These are phyloP conservation scores for Notechis scutatus DNA, from an alignment of 2,113 vertebrate genomes.

Conservation along the genomic window DNA sequence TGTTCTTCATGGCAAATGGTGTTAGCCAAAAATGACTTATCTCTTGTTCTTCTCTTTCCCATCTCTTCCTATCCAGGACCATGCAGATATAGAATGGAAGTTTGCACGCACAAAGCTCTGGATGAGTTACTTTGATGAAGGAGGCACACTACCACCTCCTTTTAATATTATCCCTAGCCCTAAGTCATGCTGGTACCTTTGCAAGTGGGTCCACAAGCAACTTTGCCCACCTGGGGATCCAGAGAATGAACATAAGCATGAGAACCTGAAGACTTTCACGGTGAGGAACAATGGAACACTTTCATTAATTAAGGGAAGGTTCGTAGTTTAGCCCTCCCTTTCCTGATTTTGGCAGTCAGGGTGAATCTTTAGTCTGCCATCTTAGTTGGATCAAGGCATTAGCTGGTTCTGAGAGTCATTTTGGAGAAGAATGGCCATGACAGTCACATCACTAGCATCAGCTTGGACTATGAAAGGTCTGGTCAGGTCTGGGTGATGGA, in stretches of 20 bases:
- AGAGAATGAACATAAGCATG: conserved; percentile 80
- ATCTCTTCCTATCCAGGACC: conserved; percentile 73
- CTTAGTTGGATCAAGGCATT: not conserved
- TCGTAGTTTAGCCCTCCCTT: not conserved
- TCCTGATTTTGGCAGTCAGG: not conserved
- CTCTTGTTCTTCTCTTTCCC: rapidly evolving
- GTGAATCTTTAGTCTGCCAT: not conserved
- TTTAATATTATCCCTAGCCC: conserved; percentile 95
- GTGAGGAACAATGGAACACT: conserved; percentile 62
- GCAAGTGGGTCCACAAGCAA: conserved; percentile 86
- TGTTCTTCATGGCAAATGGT: not conserved
- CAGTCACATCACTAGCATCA: too few species aligned
- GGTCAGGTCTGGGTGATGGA: too few species aligned
- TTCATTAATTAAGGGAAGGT: not conserved
- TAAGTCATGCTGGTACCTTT: conserved; percentile 91
- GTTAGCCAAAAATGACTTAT: not conserved
- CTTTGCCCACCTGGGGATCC: conserved; percentile 76
- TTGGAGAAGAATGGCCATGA: too few species aligned
- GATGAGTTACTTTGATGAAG: conserved; percentile 98
- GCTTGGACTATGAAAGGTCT: too few species aligned
- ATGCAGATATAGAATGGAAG: conserved; percentile 97
- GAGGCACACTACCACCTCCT: conserved; percentile 92
- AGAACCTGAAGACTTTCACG: conserved; percentile 89
- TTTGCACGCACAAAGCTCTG: conserved; percentile 96
- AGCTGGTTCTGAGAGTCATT: too few species aligned